Base-by-base conservation (phyloP, 1,140 invertebrate species). In the Stratiolaelaps scimitus region DNA sequence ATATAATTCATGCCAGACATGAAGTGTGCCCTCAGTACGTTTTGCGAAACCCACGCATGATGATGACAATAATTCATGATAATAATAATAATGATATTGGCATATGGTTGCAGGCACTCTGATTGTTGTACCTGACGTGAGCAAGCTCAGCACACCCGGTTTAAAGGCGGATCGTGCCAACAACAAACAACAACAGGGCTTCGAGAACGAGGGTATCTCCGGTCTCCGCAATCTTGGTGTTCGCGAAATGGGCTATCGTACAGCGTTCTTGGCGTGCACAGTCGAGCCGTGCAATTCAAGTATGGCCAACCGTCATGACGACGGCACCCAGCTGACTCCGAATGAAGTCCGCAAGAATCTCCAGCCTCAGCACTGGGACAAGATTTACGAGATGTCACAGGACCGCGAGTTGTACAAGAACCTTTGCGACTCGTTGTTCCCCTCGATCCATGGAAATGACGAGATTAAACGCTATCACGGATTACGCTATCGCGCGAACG, bases 61-160 rank as follows among this genome's bases (percentile, higher is more conserved):
- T n/a, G n/a, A n/a, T n/a, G n/a, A n/a, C n/a, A n/a, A n/a, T n/a
- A n/a, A n/a, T n/a, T n/a, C n/a, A n/a, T n/a, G n/a, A n/a, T n/a
- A n/a, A n/a, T n/a, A n/a, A n/a, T n/a, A n/a, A n/a, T n/a, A n/a
- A n/a, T n/a, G n/a, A n/a, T n/a, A n/a, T n/a, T n/a, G n/a, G n/a
- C n/a, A n/a, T n/a, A n/a, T n/a, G 4, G 19, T 48, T 48, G 4
- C 53, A 30, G 80, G 96, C 60, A 94, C 92, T 1, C 78, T 98
- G 6, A 97, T 99, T 73, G 94, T 97, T 4, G 89, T 99, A 1
- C 96, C 96, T 1, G 94, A 99, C 80, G 88, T 98, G 1, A 84
- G 85, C 6, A 83, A 84, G 4, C 74, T 98, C 28, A 82, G 87
- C n/a, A 73, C 87, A 64, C 88, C 91, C 1, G 93, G 91, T 78